phyloP scores from a whole-genome alignment of 2,113 vertebrate genomes.

The Sinocyclocheilus anophthalmus region DNA sequence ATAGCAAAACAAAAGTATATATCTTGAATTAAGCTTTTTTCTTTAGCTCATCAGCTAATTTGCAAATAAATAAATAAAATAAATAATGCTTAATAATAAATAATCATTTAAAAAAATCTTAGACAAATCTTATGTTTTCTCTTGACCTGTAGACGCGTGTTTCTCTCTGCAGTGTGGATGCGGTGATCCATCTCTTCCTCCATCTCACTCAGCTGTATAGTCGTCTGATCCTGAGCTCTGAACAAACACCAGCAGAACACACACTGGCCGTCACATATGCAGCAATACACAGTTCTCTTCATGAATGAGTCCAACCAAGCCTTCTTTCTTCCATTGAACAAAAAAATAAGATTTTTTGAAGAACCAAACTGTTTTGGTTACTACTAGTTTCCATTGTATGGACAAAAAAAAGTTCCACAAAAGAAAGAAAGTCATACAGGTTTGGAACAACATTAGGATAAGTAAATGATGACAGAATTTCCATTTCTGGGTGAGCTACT shows the following conservation, averaged over 20 bases:
- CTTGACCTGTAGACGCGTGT: constrained; percentile 82
- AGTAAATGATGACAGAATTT: background rate
- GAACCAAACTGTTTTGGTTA: background rate
- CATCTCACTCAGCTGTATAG: constrained; percentile 90
- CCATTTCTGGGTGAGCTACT: background rate
- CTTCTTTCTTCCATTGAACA: background rate
- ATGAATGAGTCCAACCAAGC: background rate
- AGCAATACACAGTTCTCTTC: background rate
- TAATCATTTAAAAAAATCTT: too few species aligned
- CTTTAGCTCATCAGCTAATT: background rate
- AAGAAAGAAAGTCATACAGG: background rate
- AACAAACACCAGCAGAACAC: constrained; percentile 53
- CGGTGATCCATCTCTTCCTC: constrained; percentile 98
- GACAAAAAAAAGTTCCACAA: background rate
- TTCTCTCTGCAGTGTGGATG: constrained; percentile 84
- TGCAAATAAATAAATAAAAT: background rate
- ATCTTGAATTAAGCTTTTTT: background rate
- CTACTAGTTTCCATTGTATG: background rate
- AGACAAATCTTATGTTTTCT: background rate
- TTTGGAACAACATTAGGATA: background rate
- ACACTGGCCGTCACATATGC: background rate
- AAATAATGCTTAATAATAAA: background rate
- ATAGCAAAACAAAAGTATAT: background rate
- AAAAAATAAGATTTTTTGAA: background rate
- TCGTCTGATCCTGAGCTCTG: constrained; percentile 94